Evolutionary conservation across 2,888 invertebrate species (phyloP).

Genomic region (Phaedon cochleariae): DNA sequence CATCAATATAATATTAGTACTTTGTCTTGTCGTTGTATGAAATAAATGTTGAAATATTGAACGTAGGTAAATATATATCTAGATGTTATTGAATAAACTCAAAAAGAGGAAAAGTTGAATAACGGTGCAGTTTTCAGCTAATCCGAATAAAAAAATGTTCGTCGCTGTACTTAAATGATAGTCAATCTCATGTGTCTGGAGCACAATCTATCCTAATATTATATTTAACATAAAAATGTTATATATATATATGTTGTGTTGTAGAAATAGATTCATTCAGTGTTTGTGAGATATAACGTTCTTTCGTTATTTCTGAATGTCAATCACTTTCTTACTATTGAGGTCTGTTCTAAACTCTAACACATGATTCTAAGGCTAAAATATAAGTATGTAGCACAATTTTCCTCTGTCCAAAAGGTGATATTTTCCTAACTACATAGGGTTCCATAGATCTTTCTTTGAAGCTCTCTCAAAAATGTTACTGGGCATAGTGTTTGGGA

Average conservation of each 20-base stretch:
- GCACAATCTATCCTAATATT: constrained; percentile 46
- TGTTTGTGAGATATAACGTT: constrained; percentile 23
- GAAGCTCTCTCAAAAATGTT: too few relatives aligned
- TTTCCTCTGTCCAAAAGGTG: too few relatives aligned
- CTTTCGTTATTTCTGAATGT: constrained; percentile 10
- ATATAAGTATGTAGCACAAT: too few relatives aligned
- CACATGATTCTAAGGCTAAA: too few relatives aligned
- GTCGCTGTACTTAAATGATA: constrained; percentile 39
- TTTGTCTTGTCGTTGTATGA: constrained; percentile 43
- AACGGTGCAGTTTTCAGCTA: constrained; percentile 49
- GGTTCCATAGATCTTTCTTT: too few relatives aligned
- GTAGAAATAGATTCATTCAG: constrained; percentile 42
- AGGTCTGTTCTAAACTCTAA: not conserved
- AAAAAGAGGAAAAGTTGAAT: constrained; percentile 42
- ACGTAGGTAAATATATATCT: constrained; percentile 31
- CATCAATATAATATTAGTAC: too few relatives aligned
- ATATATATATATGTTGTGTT: constrained; percentile 38
- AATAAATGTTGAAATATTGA: constrained; percentile 39
- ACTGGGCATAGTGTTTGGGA: too few relatives aligned
- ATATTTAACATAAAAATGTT: constrained; percentile 36
- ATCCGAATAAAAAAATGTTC: constrained; percentile 43
- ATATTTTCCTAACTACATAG: too few relatives aligned
- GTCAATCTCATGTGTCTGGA: constrained; percentile 39
- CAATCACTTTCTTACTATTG: not conserved
- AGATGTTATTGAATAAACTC: constrained; percentile 42